These are phyloP conservation scores for Acanthurus lineatus DNA, from an alignment of 2,797 vertebrate genomes.

Conservation along the genomic window DNA sequence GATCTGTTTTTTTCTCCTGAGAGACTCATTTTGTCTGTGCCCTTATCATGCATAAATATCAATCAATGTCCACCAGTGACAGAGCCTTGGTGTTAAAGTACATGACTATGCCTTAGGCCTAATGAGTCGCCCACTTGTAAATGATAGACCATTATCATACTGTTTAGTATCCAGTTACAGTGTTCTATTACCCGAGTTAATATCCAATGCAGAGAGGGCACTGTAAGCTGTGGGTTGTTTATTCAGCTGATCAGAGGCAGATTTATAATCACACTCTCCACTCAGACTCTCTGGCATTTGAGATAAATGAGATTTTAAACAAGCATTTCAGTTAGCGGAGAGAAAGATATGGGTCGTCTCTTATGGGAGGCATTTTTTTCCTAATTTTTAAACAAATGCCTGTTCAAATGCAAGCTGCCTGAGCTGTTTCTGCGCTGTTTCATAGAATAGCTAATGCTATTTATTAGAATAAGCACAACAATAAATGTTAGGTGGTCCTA, in stretches of 20 bases:
- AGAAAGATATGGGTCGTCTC: constrained; percentile 28
- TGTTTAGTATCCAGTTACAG: background rate
- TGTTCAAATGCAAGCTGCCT: too few species aligned
- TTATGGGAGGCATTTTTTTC: background rate
- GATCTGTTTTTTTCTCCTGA: background rate
- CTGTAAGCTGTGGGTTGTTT: background rate
- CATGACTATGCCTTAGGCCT: constrained; percentile 7
- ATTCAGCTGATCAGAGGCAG: background rate
- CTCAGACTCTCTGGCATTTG: background rate
- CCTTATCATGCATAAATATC: constrained; percentile 26
- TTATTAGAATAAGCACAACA: too few species aligned
- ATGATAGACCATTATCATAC: background rate
- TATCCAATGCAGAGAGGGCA: background rate
- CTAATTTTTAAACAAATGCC: background rate
- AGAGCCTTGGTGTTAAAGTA: constrained; percentile 16
- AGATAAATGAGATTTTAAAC: constrained; percentile 11
- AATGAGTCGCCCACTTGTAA: background rate
- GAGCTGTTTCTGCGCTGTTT: too few species aligned
- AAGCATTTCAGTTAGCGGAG: constrained; percentile 31
- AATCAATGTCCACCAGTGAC: constrained; percentile 28
- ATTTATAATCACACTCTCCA: background rate
- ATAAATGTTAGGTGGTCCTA: too few species aligned
- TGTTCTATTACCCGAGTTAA: background rate
- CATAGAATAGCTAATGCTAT: too few species aligned
- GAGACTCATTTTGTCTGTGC: background rate